Percentiles rank a stretch among this genome's conserved stretches.
These are phyloP conservation scores for Caenorhabditis sulstoni DNA, from an alignment of 2,888 invertebrate genomes.

Conservation along the genomic window DNA sequence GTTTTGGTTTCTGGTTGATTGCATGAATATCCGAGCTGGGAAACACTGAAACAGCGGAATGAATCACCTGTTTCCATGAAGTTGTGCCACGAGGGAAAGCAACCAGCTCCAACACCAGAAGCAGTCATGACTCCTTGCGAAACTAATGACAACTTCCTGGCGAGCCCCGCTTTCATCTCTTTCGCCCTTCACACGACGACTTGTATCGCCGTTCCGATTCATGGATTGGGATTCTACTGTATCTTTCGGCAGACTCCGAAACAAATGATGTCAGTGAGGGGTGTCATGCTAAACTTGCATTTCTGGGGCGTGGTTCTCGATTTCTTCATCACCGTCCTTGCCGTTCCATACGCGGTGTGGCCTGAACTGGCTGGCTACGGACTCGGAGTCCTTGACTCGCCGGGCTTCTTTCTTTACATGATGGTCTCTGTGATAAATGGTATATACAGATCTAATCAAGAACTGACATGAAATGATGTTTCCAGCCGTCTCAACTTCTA, in stretches of 20 bases:
- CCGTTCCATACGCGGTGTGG: neutral
- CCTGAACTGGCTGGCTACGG: neutral
- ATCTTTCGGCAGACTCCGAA: neutral
- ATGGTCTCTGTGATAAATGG: neutral
- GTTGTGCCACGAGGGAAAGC: no score
- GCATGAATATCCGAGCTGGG: no score
- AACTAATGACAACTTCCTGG: constrained; percentile 5
- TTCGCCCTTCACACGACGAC: neutral
- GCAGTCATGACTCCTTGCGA: no score
- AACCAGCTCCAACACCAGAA: no score
- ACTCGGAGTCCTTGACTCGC: neutral
- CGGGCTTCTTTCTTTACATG: neutral
- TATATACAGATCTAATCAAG: neutral
- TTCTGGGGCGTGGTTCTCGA: neutral
- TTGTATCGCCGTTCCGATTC: neutral
- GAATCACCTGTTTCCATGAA: no score
- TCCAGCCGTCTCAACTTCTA: neutral
- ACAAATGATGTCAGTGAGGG: neutral
- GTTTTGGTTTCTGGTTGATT: no score
- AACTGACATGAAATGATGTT: no score
- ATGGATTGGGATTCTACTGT: constrained; percentile 1
- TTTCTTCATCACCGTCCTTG: neutral
- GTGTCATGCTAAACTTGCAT: neutral
- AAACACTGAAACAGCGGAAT: no score
- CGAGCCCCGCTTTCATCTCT: constrained; percentile 10